Evolutionary conservation across 1,140 invertebrate species (phyloP), one percentile per base, ranked within the genome.

Genomic region (Pogonus chalceus): DNA sequence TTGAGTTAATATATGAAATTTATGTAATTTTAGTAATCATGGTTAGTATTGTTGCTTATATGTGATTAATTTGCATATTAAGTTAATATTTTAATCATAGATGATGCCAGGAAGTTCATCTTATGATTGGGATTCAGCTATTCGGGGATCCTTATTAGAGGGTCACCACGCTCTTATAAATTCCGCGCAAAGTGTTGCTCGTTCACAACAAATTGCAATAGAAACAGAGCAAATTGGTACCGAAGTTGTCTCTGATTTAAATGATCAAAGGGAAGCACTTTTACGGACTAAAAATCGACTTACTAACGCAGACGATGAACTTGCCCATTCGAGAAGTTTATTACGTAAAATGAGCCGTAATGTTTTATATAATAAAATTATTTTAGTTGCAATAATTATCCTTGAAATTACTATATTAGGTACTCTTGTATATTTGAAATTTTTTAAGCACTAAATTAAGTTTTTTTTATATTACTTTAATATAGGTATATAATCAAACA

Each of bases 191-290:
- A 85, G 83, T 58, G 72, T 90, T 12, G 73, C 75, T 1, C 72
- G 86, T 55, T 84, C 86, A 1, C 82, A 86, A 56, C 79, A 80
- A 60, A 76, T 87, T 47, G 85, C 88, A 12, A 75, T 81, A 7
- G 87, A 91, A 66, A 89, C 85, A 0, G 89, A 91, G 69, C 75
- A 81, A 62, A 78, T 90, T 58, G 88, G 87, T 0, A 81, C 79
- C 2, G 84, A 86, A 65, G 85, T 88, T 4, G 74, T 88, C 37
- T 61, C 61, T 1, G 74, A 76, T 47, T 59, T 77, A 31, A 65
- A 62, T 7, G 66, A 70, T 20, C 75, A 76, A 58, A 59, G 75
- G 20, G 74, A 76, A 60, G 65, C 74, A 3, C 50, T 77, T 22
- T 53, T 77, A 12, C 61, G 74, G 22, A 69, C 71, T 10, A 69